Evolutionary conservation across 1,140 invertebrate genomes (phyloP).

Genomic region (Temnothorax longispinosus): DNA sequence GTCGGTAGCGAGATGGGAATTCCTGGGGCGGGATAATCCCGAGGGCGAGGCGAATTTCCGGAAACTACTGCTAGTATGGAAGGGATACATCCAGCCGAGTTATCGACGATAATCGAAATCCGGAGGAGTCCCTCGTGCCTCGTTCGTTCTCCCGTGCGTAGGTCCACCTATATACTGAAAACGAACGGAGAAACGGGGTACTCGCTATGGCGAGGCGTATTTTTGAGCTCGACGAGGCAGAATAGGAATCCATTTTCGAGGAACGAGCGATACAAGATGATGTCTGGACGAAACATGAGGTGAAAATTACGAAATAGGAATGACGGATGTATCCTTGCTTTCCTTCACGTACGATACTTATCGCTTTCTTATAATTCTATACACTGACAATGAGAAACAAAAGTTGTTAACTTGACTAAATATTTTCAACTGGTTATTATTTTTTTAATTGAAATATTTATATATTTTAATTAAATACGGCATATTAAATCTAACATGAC

Average conservation of each 20-base stretch:
- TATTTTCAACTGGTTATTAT: no score
- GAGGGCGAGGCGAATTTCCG: conserved; percentile 74
- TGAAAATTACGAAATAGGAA: conserved; percentile 44
- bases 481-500: no score
- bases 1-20: conserved; percentile 70
- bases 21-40: conserved; percentile 72
- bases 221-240: conserved; percentile 41
- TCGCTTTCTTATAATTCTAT: not conserved
- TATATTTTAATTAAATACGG: no score
- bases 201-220: conserved; percentile 19
- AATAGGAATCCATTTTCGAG: conserved; percentile 53
- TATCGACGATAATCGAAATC: conserved; percentile 76
- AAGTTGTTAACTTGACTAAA: no score
- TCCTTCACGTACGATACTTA: not conserved
- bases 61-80: conserved; percentile 69
- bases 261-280: conserved; percentile 47
- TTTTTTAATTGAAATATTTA: no score
- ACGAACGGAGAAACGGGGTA: conserved; percentile 42
- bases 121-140: conserved; percentile 74
- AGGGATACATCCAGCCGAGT: conserved; percentile 75
- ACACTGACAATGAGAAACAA: no score
- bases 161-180: conserved; percentile 32
- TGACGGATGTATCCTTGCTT: not conserved
- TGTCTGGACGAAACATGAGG: conserved; percentile 41
- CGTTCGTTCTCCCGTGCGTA: conserved; percentile 68